A percentile compares a stretch with the other conserved stretches of the same genome.
These are phyloP conservation scores for Halictus ligatus DNA, from an alignment of 2,888 invertebrate genomes.

Conservation along the genomic window DNA sequence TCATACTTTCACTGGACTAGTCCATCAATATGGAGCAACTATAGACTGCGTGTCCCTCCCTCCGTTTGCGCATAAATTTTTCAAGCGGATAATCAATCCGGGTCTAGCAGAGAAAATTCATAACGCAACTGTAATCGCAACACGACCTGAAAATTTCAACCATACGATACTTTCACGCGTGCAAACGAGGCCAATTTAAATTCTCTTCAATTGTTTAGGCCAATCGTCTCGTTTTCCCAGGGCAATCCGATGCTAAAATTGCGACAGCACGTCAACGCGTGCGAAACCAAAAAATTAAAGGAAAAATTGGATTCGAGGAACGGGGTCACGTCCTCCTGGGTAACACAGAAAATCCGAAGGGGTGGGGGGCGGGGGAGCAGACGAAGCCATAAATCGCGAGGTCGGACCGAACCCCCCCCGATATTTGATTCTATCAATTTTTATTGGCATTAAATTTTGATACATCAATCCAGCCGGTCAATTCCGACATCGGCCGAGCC, in stretches of 20 bases:
- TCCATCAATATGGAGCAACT: neutral
- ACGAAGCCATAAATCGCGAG: neutral
- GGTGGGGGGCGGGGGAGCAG: neutral
- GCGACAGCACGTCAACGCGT: no score
- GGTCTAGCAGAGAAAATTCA: neutral
- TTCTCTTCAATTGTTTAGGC: neutral
- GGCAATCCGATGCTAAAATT: neutral
- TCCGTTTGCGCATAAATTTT: neutral
- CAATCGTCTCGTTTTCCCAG: neutral
- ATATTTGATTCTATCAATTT: slow-evolving; percentile 8
- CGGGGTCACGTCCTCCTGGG: neutral
- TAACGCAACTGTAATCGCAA: neutral
- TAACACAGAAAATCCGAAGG: neutral
- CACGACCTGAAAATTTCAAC: neutral
- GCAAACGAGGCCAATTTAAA: no score
- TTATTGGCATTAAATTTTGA: slow-evolving; percentile 4
- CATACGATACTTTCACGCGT: no score
- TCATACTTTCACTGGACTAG: neutral
- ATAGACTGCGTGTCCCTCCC: neutral
- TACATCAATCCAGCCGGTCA: no score
- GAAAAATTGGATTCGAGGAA: neutral
- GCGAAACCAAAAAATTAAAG: neutral
- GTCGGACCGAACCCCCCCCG: neutral
- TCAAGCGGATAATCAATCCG: neutral
- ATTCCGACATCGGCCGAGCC: neutral